Evolutionary conservation across 2,797 vertebrate genomes (phyloP), one percentile per base, ranked within the genome.

Genomic region (Pseudomugil tenellus): DNA sequence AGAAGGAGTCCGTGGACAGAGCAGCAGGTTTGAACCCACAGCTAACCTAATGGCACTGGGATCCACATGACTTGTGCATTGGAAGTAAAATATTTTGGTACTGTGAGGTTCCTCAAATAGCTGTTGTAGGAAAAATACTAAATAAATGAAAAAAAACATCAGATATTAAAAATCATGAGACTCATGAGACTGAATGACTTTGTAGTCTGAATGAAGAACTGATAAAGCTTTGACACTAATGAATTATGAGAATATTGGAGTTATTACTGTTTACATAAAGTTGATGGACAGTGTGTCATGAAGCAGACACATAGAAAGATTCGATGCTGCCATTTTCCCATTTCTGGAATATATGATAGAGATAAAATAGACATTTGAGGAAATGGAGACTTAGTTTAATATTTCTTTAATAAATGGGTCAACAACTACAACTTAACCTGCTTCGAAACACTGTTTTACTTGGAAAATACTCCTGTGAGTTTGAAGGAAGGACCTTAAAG

Each of bases 251-350:
- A 69, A 52, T 46, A 48, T 63, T 56, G 2, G 72, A 63, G 37
- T 48, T 48, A 70, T 73, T 64, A 43, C 65, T 51, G 37, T 54
- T 80, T 39, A 49, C 59, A 60, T 21, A 49, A 39, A 70, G 76
- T 34, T 26, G 35, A 37, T 60, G 19, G 41, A 70, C 48, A 67
- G 34, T 0, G 16, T 58, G 53, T 57, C 23, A 7, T 16, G 13
- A 32, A 6, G 59, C 26, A 21, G 23, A 48, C 21, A n/a, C 23
- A 11, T 23, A 41, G 34, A 63, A 3, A 29, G 49, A 39, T 35
- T 54, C 5, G 1, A 54, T 3, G 19, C 17, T 17, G 14, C 34
- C 34, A 28, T 63, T 29, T 54, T 57, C 17, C 28, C 1, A 28
- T 57, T n/a, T 66, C n/a, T 64, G 25, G 28, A 46, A 11, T 32